A percentile compares a stretch with the other conserved stretches of the same genome.
These are phyloP conservation scores for Polylopha cassiicola DNA, from an alignment of 2,888 invertebrate genomes.

Conservation along the genomic window DNA sequence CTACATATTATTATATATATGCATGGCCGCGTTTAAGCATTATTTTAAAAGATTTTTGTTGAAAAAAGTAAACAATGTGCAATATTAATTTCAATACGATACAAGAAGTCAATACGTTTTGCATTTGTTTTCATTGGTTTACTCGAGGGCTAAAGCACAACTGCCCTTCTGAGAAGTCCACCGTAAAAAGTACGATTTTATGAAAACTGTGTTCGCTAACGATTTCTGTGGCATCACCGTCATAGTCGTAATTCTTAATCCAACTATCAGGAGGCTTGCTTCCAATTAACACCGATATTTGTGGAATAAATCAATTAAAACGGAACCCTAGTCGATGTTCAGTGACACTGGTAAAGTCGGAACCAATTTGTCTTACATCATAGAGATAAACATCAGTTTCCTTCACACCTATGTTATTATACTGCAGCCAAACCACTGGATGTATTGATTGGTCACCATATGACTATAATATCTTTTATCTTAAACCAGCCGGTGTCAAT, in stretches of 20 bases:
- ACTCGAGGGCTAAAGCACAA: no score
- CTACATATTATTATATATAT: no score
- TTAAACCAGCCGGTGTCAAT: slow-evolving; percentile 8
- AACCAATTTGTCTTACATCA: slow-evolving; percentile 68
- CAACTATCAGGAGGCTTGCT: slow-evolving; percentile 12
- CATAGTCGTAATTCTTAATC: background rate
- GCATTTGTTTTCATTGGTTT: no score
- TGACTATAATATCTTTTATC: slow-evolving; percentile 19
- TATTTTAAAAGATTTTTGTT: no score
- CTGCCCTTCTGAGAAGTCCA: no score
- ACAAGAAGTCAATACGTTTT: no score
- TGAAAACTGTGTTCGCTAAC: no score
- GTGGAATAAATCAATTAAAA: slow-evolving; percentile 44
- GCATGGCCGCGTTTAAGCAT: no score
- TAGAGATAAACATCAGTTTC: slow-evolving; percentile 55
- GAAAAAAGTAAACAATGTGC: no score
- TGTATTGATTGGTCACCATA: slow-evolving; percentile 15
- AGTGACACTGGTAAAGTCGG: slow-evolving; percentile 48
- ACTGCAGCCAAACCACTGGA: slow-evolving; percentile 10
- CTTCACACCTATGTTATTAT: slow-evolving; percentile 39
- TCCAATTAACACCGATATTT: slow-evolving; percentile 20
- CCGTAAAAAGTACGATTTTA: no score
- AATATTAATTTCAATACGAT: no score
- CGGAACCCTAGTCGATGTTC: slow-evolving; percentile 40
- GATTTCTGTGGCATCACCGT: no score